Evolutionary conservation across 2,113 vertebrate species (phyloP), one percentile per base, ranked within the genome.

Genomic region (Sterrhoptilus dennistouni): DNA sequence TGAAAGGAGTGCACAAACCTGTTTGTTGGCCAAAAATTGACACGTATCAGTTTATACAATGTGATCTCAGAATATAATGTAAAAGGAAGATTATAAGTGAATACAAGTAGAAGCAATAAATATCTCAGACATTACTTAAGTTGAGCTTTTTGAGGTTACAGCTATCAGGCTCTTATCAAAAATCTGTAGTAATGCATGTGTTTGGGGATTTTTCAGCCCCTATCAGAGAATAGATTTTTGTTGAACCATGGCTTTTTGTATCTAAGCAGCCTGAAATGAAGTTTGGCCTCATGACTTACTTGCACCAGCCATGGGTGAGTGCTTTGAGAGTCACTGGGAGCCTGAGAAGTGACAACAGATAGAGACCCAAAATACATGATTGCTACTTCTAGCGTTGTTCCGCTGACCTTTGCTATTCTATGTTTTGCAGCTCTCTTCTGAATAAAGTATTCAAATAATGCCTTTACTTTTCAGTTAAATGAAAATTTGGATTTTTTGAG

Each of bases 211-310:
- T 76, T 83, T 65, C 9, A 89, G 18, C 35, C 33, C 6, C 2
- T 4, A 0, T 72, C 12, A 69, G 50, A 38, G 28, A 40, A 31
- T 5, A 36, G 24, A 14, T 86, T 77, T 24, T 77, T 3, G n/a
- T 4, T 60, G 42, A 28, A 52, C 13, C 40, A 12, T 18, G 68
- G 42, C 49, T 36, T 57, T 80, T 15, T 50, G 33, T 89, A 14
- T 76, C 44, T 75, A 57, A 90, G 22, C 57, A 89, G 52, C 25
- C 38, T 53, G 9, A 63, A 13, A 49, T 71, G 25, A 14, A 44
- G 23, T 75, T 42, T 5, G 1, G 19, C 27, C 17, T 64, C 33
- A 42, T 0, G 0, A 11, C 5, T 28, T 52, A 22, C 9, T 84
- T 70, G 54, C 5, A 24, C 17, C 9, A 78, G 20, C 29, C 4